phyloP scores from a whole-genome alignment of 2,888 invertebrate genomes.

The Protophormia terraenovae region DNA sequence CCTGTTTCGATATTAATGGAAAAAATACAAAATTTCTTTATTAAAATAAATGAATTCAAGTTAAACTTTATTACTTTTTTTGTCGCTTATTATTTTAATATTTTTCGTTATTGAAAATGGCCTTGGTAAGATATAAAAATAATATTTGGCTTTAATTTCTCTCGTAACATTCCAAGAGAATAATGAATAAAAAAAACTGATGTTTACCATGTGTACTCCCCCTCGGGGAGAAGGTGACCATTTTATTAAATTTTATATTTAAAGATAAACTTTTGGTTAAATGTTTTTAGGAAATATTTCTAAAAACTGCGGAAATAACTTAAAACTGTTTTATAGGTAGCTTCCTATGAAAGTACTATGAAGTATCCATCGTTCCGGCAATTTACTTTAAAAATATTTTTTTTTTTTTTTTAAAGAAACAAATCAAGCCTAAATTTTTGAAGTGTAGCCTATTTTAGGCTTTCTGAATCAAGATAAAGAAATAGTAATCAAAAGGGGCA shows the following conservation, averaged over 20 bases:
- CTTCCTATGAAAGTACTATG: too few species aligned
- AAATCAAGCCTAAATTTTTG: too few species aligned
- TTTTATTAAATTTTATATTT: not conserved
- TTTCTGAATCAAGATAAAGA: too few species aligned
- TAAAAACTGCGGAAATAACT: too few species aligned
- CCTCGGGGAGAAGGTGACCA: constrained; percentile 43
- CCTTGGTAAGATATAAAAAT: constrained; percentile 48
- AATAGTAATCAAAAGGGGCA: too few species aligned
- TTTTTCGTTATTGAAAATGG: not conserved
- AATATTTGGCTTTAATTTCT: constrained; percentile 60
- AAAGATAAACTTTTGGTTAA: not conserved
- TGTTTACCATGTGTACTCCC: not conserved
- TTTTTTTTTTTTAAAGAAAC: too few species aligned
- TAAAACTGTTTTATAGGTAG: too few species aligned
- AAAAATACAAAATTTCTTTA: not conserved
- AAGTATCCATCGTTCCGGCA: too few species aligned
- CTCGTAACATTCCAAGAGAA: not conserved
- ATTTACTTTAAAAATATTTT: too few species aligned
- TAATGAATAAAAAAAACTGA: not conserved
- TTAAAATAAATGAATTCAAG: not conserved
- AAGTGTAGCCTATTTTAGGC: too few species aligned
- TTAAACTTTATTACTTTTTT: not conserved
- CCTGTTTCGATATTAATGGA: constrained; percentile 18
- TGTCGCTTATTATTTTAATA: not conserved
- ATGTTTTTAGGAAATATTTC: too few species aligned